Evolutionary conservation across 2,113 vertebrate species (phyloP), one percentile per base, ranked within the genome.

Genomic region (Micromys minutus): DNA sequence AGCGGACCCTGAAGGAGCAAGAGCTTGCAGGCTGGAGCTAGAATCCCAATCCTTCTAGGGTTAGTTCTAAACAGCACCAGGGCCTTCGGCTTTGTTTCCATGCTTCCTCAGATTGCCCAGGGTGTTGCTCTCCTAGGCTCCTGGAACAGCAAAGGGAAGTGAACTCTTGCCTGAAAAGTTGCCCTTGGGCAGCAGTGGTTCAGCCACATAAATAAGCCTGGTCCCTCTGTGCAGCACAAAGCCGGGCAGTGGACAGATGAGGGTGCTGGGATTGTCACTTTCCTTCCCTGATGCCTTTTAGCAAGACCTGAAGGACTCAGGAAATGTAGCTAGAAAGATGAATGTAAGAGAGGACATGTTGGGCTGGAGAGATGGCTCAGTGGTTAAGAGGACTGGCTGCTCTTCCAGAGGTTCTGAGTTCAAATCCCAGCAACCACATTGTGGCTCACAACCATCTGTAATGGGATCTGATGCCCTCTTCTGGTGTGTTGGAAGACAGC

Each of bases 311-410:
- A 87, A 39, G 50, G 39, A 85, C 55, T 85, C 45, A 65, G 88
- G 83, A 95, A 76, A 87, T 80, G 10, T 85, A 90, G 75, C 95
- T 65, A 39, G 83, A 75, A 90, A 90, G 65, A 75, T 65, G 45
- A 72, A 12, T 65, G 3, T n/a, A n/a, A n/a, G n/a, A n/a, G n/a
- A n/a, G n/a, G n/a, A n/a, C n/a, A n/a, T n/a, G n/a, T n/a, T n/a
- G n/a, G n/a, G n/a, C n/a, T n/a, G n/a, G n/a, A n/a, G n/a, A n/a
- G n/a, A n/a, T n/a, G n/a, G n/a, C n/a, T n/a, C n/a, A n/a, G n/a
- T n/a, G n/a, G n/a, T n/a, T n/a, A n/a, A n/a, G n/a, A n/a, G n/a
- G n/a, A n/a, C n/a, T n/a, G n/a, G n/a, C n/a, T n/a, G n/a, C n/a
- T n/a, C n/a, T n/a, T n/a, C n/a, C n/a, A n/a, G n/a, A n/a, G n/a